Percentiles rank a stretch among this genome's conserved stretches.
Conservation (phyloP, 2,113 vertebrate species). For the Scalopus aquaticus region DNA sequence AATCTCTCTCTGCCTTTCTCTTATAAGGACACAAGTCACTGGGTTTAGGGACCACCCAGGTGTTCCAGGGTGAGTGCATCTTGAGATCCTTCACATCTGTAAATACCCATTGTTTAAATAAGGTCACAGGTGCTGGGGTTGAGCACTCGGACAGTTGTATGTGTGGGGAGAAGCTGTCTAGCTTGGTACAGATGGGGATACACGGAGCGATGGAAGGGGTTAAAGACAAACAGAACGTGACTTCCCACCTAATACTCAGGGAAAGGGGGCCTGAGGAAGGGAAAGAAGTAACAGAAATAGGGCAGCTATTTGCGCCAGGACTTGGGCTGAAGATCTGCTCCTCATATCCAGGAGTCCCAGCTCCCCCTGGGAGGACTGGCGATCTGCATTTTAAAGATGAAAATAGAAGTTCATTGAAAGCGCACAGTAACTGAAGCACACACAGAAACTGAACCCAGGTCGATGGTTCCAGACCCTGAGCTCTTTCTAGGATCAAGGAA, state of each 20-base stretch:
- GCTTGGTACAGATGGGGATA: background rate
- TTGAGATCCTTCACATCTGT: background rate
- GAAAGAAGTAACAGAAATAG: background rate
- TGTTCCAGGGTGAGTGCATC: background rate
- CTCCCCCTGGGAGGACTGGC: background rate
- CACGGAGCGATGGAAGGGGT: background rate
- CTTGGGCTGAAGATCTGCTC: too few relatives aligned
- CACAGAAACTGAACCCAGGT: background rate
- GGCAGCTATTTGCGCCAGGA: background rate
- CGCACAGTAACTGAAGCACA: background rate
- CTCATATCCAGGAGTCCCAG: background rate
- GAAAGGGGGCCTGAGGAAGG: background rate
- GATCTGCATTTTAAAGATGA: background rate
- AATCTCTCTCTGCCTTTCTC: background rate
- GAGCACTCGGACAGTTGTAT: background rate
- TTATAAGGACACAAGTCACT: background rate
- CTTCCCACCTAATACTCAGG: background rate
- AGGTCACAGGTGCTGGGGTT: background rate
- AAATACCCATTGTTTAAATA: background rate
- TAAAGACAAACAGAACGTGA: background rate
- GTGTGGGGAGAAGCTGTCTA: background rate
- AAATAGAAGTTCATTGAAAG: background rate
- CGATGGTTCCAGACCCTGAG: background rate
- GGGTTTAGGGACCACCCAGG: background rate
- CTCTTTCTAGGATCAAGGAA: conserved; percentile 1